Base-by-base conservation (phyloP, 2,797 vertebrate genomes). In the Pristis pectinata region DNA sequence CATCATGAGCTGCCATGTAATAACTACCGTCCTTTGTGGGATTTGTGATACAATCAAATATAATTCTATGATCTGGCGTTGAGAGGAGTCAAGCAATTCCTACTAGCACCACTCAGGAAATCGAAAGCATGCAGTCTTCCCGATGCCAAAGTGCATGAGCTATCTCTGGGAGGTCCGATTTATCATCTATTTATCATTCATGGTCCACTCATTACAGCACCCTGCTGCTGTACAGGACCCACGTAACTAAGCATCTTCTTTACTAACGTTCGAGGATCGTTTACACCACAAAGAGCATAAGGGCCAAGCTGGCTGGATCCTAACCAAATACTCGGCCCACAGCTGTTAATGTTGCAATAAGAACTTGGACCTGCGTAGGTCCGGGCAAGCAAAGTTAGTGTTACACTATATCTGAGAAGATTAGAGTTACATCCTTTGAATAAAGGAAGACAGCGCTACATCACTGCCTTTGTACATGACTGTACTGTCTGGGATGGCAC, bases 331-430 rank as follows among this genome's bases (percentile, higher is more conserved):
- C 9, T 37, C 87, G 67, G n/a, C 87, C n/a, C 17, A 10, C 59
- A 91, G 87, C 87, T 91, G 87, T 67, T 41, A 91, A 41, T 41
- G n/a, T 91, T 91, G 87, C 61, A 91, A 64, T 67, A 91, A 24
- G n/a, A 91, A 91, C 87, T 67, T 64, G 59, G 59, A 64, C 59
- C 59, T n/a, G 24, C 34, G 37, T 64, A 67, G 64, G 87, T 61
- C n/a, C n/a, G 61, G 61, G 87, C 87, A 64, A 87, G 61, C 59
- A 64, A 91, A 41, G 61, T 91, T 67, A 91, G 87, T 91, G 59
- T 67, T 91, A 91, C 87, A 67, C 22, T 91, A 64, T 61, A 91
- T 67, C n/a, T 64, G n/a, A 67, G 87, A 67, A 41, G 87, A 91
- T 19, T 41, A 91, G 17, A 91, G 87, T 24, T 7, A 37, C 8